A percentile compares a stretch with the other conserved stretches of the same genome.
phyloP scores from a whole-genome alignment of 2,113 vertebrate genomes.

The Hyla sarda region DNA sequence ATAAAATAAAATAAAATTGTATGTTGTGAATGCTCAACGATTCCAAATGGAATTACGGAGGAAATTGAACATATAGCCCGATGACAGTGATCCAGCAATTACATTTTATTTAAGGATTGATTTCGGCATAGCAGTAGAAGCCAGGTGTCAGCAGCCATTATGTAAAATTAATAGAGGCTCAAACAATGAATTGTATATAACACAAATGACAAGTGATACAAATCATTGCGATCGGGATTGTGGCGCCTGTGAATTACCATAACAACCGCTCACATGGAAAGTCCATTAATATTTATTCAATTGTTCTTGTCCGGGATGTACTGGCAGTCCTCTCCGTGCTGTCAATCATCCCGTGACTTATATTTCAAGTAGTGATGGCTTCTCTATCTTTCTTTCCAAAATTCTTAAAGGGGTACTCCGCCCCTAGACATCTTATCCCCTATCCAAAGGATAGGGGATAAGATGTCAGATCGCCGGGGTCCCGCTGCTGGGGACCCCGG shows the following conservation, averaged over 20 bases:
- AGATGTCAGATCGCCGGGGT: too few species aligned
- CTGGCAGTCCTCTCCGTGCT: neutral
- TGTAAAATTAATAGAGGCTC: neutral
- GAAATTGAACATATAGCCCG: neutral
- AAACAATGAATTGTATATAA: slow-evolving; percentile 28
- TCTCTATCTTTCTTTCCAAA: neutral
- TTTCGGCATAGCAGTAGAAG: neutral
- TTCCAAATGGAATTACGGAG: neutral
- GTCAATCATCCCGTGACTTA: neutral
- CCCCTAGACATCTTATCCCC: too few species aligned
- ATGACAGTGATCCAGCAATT: neutral
- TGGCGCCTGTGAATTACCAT: slow-evolving; percentile 16
- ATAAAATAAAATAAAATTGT: neutral
- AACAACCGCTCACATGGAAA: neutral
- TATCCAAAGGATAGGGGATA: too few species aligned
- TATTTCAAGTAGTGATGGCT: neutral
- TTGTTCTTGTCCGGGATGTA: neutral
- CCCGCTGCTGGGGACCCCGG: too few species aligned
- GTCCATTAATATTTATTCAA: slow-evolving; percentile 17
- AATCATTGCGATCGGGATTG: slow-evolving; percentile 5
- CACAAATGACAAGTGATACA: slow-evolving; percentile 29
- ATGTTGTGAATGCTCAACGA: neutral
- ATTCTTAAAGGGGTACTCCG: too few species aligned
- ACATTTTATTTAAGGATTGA: neutral
- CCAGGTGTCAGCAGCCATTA: neutral